Evolutionary conservation across 2,797 vertebrate genomes (phyloP), one percentile per base, ranked within the genome.

Genomic region (Poliocrania exsul): DNA sequence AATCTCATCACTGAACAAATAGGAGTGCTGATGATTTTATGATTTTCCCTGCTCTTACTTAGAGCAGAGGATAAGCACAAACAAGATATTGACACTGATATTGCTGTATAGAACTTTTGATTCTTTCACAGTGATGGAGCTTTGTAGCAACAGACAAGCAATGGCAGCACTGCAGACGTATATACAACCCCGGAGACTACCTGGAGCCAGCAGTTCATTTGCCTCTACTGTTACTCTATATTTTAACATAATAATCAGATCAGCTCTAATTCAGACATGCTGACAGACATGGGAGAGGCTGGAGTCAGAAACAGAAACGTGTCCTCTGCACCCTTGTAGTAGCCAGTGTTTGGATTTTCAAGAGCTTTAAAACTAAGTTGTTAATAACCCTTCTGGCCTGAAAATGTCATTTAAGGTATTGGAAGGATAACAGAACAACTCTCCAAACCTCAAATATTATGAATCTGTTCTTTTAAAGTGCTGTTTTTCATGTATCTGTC

Each of bases 191-290:
- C 3, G 11, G 87, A 88, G 91, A 96, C 75, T 54, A 61, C 64
- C 46, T 77, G 88, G 92, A 95, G 83, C 88, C 92, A 71, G 81
- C 29, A 47, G 49, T 75, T 92, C 66, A 40, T 94, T 92, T 95
- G 51, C 50, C 87, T 80, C 69, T 75, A 33, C 17, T 53, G 24
- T 50, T 93, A 40, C 49, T 86, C n/a, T 56, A 19, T 31, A 61
- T 89, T 95, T 95, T 88, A 89, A 82, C 60, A 74, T 31, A 85
- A 56, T 95, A 88, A 93, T 95, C 89, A 95, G 86, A 91, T 95
- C 81, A 86, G 67, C 47, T 85, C 61, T 97, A 96, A 97, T 95
- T 96, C 91, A 96, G 92, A 92, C 79, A 95, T 89, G 92, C 81
- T 97, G 95, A 97, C 86, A 97, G 94, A 94, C 71, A 24, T 60